These are phyloP conservation scores for Idaea aversata DNA, from an alignment of 2,888 invertebrate species.

Conservation along the genomic window DNA sequence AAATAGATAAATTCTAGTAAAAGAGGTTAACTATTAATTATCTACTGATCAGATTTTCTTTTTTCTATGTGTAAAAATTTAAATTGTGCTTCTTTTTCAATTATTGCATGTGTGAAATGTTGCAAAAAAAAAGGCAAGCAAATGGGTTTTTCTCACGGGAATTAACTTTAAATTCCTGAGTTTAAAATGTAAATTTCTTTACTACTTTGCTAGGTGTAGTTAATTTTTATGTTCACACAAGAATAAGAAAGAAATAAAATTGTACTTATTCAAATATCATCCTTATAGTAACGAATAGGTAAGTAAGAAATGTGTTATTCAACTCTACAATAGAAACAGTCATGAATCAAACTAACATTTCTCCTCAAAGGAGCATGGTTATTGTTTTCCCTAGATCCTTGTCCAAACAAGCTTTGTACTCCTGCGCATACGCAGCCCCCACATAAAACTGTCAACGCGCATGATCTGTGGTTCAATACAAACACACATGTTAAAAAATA, in stretches of 20 bases:
- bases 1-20: no score
- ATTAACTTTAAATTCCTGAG: no score
- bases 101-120: no score
- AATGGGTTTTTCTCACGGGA: no score
- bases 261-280: no score
- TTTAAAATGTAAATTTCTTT: no score
- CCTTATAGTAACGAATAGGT: neutral
- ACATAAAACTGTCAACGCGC: slow-evolving; percentile 57
- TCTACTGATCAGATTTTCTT: no score
- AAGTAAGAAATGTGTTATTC: neutral
- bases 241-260: neutral
- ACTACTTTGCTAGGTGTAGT: neutral
- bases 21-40: no score
- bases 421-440: slow-evolving; percentile 22
- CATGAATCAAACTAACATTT: neutral
- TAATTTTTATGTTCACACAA: neutral
- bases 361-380: neutral
- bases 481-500: slow-evolving; percentile 9
- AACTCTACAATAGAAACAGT: neutral
- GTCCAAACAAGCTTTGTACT: neutral
- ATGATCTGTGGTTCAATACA: slow-evolving; percentile 43
- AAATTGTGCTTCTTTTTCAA: no score
- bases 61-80: no score
- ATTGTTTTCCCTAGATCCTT: neutral
- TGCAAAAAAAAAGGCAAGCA: no score